Conservation (phyloP, 2,113 vertebrate species). For the Ahaetulla prasina region DNA sequence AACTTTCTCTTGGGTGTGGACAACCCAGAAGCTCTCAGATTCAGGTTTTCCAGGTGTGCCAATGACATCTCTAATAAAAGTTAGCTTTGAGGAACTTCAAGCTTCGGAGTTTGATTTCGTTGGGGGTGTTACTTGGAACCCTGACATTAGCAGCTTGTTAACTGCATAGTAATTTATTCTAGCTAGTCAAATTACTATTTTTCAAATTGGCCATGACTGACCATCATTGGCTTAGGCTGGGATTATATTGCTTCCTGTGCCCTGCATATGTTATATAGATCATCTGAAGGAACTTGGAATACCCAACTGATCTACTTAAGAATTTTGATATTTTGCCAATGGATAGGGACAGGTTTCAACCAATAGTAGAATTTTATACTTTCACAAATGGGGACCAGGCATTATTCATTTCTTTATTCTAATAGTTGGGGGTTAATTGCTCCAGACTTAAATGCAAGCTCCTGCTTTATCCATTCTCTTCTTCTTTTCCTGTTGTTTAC, state of each 20-base stretch:
- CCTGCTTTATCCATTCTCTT: not conserved
- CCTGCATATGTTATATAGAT: not conserved
- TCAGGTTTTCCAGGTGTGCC: too few relatives aligned
- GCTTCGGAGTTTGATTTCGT: too few relatives aligned
- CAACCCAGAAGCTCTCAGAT: too few relatives aligned
- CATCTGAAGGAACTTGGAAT: not conserved
- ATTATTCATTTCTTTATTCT: not conserved
- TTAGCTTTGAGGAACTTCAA: too few relatives aligned
- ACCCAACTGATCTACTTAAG: not conserved
- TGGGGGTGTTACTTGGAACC: too few relatives aligned
- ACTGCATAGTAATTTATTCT: not conserved
- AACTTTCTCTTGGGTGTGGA: too few relatives aligned
- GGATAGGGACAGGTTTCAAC: not conserved
- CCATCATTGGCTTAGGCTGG: not conserved
- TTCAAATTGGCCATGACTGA: not conserved
- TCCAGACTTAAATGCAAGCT: not conserved
- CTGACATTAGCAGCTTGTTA: not conserved
- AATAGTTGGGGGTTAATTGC: not conserved
- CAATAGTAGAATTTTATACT: not conserved
- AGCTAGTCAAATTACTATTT: not conserved
- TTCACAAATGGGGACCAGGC: not conserved
- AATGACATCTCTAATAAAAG: too few relatives aligned
- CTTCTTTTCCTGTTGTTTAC: not conserved
- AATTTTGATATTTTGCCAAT: not conserved
- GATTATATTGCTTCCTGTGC: not conserved